Conservation (phyloP, 2,113 vertebrate genomes). For the Nesogale talazaci region DNA sequence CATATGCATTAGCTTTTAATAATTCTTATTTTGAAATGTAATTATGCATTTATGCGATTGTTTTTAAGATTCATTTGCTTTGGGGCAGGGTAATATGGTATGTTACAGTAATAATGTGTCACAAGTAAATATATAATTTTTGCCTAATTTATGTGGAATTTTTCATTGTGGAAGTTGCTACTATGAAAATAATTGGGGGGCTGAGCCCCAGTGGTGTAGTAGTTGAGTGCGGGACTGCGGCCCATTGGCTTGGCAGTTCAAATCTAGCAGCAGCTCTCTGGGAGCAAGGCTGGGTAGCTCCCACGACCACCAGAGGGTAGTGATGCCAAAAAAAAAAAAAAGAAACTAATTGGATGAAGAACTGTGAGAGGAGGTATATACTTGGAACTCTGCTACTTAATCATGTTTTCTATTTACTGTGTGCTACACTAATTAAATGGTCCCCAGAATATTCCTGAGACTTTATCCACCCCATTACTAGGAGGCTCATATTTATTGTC, state of each 20-base stretch:
- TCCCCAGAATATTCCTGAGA: neutral
- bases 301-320: too few species aligned
- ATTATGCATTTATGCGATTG: slow-evolving; percentile 22
- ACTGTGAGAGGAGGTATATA: neutral
- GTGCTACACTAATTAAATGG: neutral
- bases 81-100: neutral
- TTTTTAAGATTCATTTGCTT: slow-evolving; percentile 46
- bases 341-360: slow-evolving; percentile 14
- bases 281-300: too few species aligned
- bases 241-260: too few species aligned
- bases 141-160: neutral
- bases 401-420: slow-evolving; percentile 5
- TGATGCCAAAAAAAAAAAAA: too few species aligned
- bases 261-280: too few species aligned
- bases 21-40: slow-evolving; percentile 32
- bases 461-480: neutral
- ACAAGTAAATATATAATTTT: neutral
- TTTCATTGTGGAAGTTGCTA: neutral
- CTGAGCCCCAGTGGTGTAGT: too few species aligned
- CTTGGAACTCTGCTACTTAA: neutral
- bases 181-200: neutral
- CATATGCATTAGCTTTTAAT: neutral
- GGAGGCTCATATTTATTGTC: neutral
- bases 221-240: too few species aligned
- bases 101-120: neutral